A percentile compares a stretch with the other conserved stretches of the same genome.
Conservation (phyloP, 2,888 invertebrate genomes). For the Prionchulus punctatus region DNA sequence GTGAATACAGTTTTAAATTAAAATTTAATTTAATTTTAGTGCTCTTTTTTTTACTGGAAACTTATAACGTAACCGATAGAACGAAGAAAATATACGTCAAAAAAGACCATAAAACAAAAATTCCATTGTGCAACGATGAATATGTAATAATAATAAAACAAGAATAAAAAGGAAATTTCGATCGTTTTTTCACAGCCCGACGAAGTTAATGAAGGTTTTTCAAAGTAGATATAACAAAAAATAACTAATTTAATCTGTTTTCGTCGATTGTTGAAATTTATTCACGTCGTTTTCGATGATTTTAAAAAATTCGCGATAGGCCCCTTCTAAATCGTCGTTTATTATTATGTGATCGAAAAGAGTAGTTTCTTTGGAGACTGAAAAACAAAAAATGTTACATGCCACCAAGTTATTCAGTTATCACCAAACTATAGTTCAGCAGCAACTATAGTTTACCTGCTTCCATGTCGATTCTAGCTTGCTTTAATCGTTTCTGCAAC, state of each 20-base stretch:
- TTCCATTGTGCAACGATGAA: too few relatives aligned
- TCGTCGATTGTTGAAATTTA: not conserved
- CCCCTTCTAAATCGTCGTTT: slow-evolving; percentile 62
- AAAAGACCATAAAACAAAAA: too few relatives aligned
- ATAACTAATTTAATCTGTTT: not conserved
- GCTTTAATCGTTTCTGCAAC: slow-evolving; percentile 55
- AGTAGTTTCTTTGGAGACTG: slow-evolving; percentile 41
- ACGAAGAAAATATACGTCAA: too few relatives aligned
- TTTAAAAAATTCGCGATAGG: slow-evolving; percentile 47
- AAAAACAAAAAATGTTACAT: slow-evolving; percentile 12
- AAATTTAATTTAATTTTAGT: too few relatives aligned
- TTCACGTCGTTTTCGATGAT: slow-evolving; percentile 17
- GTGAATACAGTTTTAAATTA: too few relatives aligned
- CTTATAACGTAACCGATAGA: too few relatives aligned
- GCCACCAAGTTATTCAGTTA: not conserved
- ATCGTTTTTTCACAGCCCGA: too few relatives aligned
- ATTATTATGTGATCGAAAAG: slow-evolving; percentile 67
- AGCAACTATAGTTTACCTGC: slow-evolving; percentile 45
- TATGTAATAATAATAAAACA: too few relatives aligned
- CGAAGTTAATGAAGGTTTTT: too few relatives aligned
- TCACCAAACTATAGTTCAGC: not conserved
- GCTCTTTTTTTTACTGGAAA: too few relatives aligned
- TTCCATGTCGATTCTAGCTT: slow-evolving; percentile 61
- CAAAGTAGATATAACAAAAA: too few relatives aligned
- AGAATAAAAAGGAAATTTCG: too few relatives aligned